These are phyloP conservation scores for Spea hammondii DNA, from an alignment of 2,797 vertebrate species.

Conservation along the genomic window DNA sequence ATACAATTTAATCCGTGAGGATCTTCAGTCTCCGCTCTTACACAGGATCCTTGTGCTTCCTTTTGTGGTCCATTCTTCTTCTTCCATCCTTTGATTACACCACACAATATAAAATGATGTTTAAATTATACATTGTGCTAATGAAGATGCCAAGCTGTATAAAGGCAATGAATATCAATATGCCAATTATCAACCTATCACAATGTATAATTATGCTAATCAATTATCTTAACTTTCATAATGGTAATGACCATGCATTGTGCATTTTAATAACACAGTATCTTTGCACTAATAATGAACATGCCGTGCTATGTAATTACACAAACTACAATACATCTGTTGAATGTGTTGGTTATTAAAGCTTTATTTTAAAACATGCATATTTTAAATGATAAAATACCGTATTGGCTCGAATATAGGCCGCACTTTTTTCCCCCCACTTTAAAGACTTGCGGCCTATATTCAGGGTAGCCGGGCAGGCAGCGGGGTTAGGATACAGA, in stretches of 20 bases:
- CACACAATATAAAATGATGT: neutral
- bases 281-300: neutral
- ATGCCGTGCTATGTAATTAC: neutral
- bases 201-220: constrained; percentile 4
- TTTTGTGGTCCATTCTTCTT: no score
- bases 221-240: neutral
- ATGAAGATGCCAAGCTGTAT: neutral
- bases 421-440: no score
- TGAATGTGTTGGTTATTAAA: neutral
- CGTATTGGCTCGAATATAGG: no score
- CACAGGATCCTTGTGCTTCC: no score
- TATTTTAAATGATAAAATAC: no score
- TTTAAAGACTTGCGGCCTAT: no score
- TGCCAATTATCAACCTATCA: neutral
- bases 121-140: neutral
- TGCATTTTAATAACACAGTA: neutral
- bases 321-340: neutral
- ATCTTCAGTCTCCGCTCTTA: no score
- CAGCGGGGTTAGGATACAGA: no score
- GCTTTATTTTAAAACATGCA: neutral
- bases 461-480: no score
- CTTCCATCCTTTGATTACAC: neutral
- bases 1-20: no score
- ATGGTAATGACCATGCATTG: neutral
- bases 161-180: neutral